Evolutionary conservation across 2,888 invertebrate genomes (phyloP), one percentile per base, ranked within the genome.

Genomic region (Meta bourneti): DNA sequence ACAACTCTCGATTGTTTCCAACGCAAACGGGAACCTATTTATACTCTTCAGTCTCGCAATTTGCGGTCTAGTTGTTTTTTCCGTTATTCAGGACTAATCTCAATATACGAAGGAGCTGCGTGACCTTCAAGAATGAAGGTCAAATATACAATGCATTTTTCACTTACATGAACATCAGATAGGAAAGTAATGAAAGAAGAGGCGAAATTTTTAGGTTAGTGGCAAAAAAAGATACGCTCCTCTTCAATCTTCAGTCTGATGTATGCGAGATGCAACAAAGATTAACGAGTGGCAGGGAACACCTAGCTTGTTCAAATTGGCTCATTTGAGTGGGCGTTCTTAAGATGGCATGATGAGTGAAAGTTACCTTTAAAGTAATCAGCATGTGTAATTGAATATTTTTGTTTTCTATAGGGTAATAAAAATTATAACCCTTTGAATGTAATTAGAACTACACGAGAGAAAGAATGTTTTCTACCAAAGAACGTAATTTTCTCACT

Each of bases 111-210:
- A 49, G n/a, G n/a, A 70, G 51, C 69, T 70, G 49, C 49, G n/a
- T n/a, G 84, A 54, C 75, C 34, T 84, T 72, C 52, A 54, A 34
- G 54, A 51, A 84, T 74, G 75, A 84, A 84, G 61, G 84, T 84
- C 75, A 84, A 61, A 84, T 9, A 34, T 61, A 61, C 72, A 84
- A 84, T 84, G 16, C 61, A 51, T 74, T 61, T 84, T 84, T 61
- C n/a, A 75, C 61, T 84, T 34, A 84, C 74, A n/a, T 8, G 82
- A 82, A 71, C 52, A 61, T 61, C 75, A 74, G 54, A 75, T 54
- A 19, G 16, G 61, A n/a, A 75, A 75, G 34, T 52, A 49, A 74
- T 7, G 16, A 34, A 48, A 54, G 61, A 48, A 54, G 61, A 16
- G 13, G 1, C 13, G 48, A 74, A 48, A 74, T 84, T 84, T 75